Evolutionary conservation across 2,888 invertebrate species (phyloP), one percentile per base, ranked within the genome.

Genomic region (Lymantria dispar): DNA sequence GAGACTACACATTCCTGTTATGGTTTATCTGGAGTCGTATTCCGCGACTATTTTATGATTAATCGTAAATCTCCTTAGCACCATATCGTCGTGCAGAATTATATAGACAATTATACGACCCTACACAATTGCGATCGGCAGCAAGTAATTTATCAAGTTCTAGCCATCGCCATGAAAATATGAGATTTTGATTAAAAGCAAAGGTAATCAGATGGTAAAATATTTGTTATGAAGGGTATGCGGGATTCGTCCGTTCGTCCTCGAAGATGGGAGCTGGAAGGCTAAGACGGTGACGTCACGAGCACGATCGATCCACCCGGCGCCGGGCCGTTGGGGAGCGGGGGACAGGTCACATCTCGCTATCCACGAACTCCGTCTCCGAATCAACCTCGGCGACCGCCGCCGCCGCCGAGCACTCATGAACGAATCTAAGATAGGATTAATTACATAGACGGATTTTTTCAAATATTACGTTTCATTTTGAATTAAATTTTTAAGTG

Each of bases 231-330:
- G 47, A 45, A 47, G 45, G 33, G 31, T 45, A 11, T 40, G 8
- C 40, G 47, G 51, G 51, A 62, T 60, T 71, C 54, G 67, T 71
- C 69, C 71, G 60, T 60, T 71, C 52, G 68, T 71, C 70, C 71
- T 72, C 62, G 67, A 71, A 66, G 66, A 68, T 59, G 60, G 65
- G 68, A 68, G 68, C 71, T 72, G 72, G 79, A 80, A 82, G 80
- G 82, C 81, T 80, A 79, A 85, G 83, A 78, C 70, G 76, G 79
- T 87, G 89, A 89, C 88, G 88, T 89, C 88, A 88, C 81, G 62
- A 81, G 74, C 57, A 60, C 74, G 79, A 88, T 88, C 88, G 85
- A 86, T 85, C 57, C 49, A 12, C 22, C 40, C 64, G 64, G 54
- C 66, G 61, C 65, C 62, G 56, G 50, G 45, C 52, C 47, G 55